Percentiles rank a stretch among this genome's conserved stretches.
Conservation (phyloP, 2,888 invertebrate species). For the Rotaria sp. region DNA sequence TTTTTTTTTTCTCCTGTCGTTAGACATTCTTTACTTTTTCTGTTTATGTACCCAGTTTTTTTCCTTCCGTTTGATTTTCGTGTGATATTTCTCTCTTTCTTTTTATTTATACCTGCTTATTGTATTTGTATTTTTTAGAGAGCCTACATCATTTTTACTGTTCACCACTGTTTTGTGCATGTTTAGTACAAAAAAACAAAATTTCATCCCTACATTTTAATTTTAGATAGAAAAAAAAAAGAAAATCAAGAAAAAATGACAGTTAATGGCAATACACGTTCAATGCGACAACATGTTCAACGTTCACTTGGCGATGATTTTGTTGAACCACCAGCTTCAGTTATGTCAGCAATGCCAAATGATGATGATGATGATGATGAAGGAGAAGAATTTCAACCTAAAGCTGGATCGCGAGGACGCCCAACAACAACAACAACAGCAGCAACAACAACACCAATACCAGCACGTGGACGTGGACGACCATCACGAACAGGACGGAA, state of each 20-base stretch:
- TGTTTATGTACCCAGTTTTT: not conserved
- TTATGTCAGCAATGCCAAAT: not conserved
- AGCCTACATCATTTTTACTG: not conserved
- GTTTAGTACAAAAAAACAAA: not conserved
- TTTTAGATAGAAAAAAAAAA: not conserved
- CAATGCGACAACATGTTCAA: slow-evolving; percentile 3
- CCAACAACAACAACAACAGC: not conserved
- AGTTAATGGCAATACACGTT: slow-evolving; percentile 14
- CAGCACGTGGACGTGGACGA: not conserved
- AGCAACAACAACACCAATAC: not conserved
- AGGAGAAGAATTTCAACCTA: not conserved
- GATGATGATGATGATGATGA: slow-evolving; percentile 20
- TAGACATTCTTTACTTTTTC: not conserved
- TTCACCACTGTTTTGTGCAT: not conserved
- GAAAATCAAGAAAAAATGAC: not conserved
- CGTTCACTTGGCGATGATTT: slow-evolving; percentile 15
- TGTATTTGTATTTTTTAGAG: not conserved
- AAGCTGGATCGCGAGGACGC: not conserved
- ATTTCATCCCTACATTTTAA: not conserved
- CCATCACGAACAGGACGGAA: not conserved
- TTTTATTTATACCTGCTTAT: not conserved
- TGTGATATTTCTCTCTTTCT: not conserved
- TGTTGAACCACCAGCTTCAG: slow-evolving; percentile 20
- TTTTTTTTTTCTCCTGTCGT: not conserved
- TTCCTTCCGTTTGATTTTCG: not conserved